Conservation (phyloP, 2,113 vertebrate genomes). For the Nerophis lumbriciformis region DNA sequence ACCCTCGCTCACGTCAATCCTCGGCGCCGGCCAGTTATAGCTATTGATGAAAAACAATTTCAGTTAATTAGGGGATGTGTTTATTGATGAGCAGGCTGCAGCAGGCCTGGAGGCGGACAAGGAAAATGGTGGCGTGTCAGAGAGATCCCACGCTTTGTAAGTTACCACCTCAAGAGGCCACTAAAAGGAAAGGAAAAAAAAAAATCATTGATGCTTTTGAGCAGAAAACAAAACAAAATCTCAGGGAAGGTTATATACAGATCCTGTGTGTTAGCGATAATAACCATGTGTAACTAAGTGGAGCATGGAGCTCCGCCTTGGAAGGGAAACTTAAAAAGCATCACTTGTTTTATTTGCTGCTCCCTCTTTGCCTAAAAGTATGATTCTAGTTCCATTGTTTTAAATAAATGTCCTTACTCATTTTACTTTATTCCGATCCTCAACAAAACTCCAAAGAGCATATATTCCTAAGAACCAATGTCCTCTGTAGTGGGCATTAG, state of each 20-base stretch:
- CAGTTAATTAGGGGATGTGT: slow-evolving; percentile 72
- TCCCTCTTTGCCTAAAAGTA: not conserved
- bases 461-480: no score
- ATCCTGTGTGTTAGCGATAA: no score
- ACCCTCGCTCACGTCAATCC: slow-evolving; percentile 55
- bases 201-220: not conserved
- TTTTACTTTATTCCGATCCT: no score
- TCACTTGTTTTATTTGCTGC: no score
- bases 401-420: no score
- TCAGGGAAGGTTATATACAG: no score
- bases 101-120: slow-evolving; percentile 38
- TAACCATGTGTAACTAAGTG: no score
- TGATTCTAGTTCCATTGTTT: not conserved
- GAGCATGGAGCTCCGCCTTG: no score
- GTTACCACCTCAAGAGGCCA: slow-evolving; percentile 3
- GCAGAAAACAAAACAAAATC: not conserved
- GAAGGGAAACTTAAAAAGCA: no score
- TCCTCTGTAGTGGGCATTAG: no score
- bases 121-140: slow-evolving; percentile 32
- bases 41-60: slow-evolving; percentile 69
- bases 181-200: slow-evolving; percentile 1
- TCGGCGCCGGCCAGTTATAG: slow-evolving; percentile 44
- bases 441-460: no score
- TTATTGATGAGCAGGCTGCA: slow-evolving; percentile 53
- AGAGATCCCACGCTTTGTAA: slow-evolving; percentile 15